Base-by-base conservation (phyloP, 2,888 invertebrate species). In the Drosophila helvetica region DNA sequence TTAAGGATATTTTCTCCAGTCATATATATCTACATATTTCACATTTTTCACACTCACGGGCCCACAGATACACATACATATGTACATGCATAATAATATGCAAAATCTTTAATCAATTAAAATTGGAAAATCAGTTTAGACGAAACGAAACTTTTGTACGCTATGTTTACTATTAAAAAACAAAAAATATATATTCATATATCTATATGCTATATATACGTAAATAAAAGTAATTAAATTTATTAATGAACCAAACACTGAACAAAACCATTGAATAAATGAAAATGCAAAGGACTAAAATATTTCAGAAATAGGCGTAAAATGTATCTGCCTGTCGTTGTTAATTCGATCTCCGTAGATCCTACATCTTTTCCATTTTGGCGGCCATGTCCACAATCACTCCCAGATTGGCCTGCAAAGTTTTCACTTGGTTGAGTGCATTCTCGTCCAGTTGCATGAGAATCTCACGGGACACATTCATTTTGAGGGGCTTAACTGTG, bases 391-490 rank as follows among this genome's bases (percentile, higher is more conserved):
- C 86, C 77, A 92, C 88, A 46, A 92, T 88, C 43, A 89, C 67
- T 60, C 88, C 84, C 17, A 92, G 75, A 71, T 90, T 92, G 0
- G 82, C 77, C 59, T 90, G 91, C 42, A 92, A 68, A 0, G 89
- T 84, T 69, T 86, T 90, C 9, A 92, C 89, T 74, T 92, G 91
- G 27, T 80, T 77, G 0, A 91, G 65, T 0, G 91, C 90, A 1
- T 86, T 78, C 3, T 67, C 51, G 66, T 91, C 90, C 30, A 92
- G 85, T 22, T 79, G 22, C 22, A 22, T 19, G 19, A 19, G 25
- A 1, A 6, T 25, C 25, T 6, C 7, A 25, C 6, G 3, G 25
- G 25, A 3, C 22, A 22, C 22, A 2, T 22, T 22, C 22, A 22
- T 22, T 22, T 4, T 3, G 4, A 88, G 86, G 0, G 92, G 90